Base-by-base conservation (phyloP, 2,888 invertebrate genomes). In the Oxycera nigricornis region DNA sequence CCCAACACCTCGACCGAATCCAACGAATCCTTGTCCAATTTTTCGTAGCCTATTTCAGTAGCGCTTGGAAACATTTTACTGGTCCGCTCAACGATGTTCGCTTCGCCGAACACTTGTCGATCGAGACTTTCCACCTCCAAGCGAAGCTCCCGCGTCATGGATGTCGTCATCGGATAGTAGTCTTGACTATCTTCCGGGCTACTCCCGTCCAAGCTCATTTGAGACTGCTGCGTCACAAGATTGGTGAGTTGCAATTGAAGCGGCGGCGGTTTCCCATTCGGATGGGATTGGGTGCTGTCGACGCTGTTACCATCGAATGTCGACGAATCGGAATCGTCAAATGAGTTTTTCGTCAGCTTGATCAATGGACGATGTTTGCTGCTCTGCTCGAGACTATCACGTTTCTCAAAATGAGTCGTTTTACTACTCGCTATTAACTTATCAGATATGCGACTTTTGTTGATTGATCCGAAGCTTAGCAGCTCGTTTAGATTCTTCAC, bases 401-500 rank as follows among this genome's bases (percentile, higher is more conserved):
- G 76, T 22, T 74, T 76, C 22, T 77, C 75, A 30, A 46, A 73
- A n/a, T n/a, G n/a, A 61, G 22, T 73, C 11, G 62, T 46, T 73
- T 77, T 77, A 28, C 52, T 76, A 26, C 68, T 74, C 26, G 74
- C 73, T 7, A 76, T 39, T 59, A 78, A 61, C 14, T 81, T 82
- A 78, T 84, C 82, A 2, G 87, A 87, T 52, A 88, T 85, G 78
- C 88, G 88, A 79, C 84, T 89, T 83, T 91, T 91, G 82, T 89
- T 91, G 1, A 89, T 87, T 1, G 90, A 88, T 0, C 93, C 90
- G 80, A 94, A 92, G 81, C 91, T 94, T 0, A 94, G 87, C 82
- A 95, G 94, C 85, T 95, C 94, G 81, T 94, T 94, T 41, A 95
- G 87, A 83, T 94, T 94, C 84, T 92, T 94, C 1, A 95, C 92